These are phyloP conservation scores for Callopanchax toddi DNA, from an alignment of 2,113 vertebrate genomes.

Conservation along the genomic window DNA sequence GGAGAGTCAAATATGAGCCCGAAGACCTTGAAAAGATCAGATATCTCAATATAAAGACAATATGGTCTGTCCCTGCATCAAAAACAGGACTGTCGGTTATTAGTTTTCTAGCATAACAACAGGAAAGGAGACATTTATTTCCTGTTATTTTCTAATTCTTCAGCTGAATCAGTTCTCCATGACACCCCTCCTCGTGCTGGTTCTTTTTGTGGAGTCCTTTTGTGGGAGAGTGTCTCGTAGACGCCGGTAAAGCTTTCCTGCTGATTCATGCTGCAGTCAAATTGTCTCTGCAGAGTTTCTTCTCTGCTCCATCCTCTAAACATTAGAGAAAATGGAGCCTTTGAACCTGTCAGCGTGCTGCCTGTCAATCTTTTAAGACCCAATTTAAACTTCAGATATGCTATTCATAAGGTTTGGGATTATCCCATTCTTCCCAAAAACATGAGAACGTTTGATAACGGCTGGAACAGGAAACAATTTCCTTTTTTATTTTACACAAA, in stretches of 20 bases:
- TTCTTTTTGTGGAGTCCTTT: constrained; percentile 35
- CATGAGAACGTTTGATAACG: not conserved
- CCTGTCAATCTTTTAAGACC: constrained; percentile 28
- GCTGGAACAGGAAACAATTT: not conserved
- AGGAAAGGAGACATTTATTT: no score
- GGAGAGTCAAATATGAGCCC: no score
- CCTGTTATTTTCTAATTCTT: no score
- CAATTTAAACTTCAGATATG: constrained; percentile 44
- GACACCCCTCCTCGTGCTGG: not conserved
- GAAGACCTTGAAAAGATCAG: no score
- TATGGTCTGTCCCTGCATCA: no score
- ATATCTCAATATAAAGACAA: no score
- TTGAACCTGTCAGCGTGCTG: constrained; percentile 48
- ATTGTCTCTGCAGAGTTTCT: constrained; percentile 47
- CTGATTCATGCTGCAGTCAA: constrained; percentile 71
- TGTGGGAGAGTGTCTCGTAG: constrained; percentile 23
- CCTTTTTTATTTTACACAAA: not conserved
- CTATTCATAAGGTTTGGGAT: constrained; percentile 33
- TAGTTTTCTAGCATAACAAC: no score
- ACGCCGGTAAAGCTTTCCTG: constrained; percentile 48
- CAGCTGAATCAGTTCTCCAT: no score
- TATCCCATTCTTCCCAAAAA: constrained; percentile 12
- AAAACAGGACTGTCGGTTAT: no score
- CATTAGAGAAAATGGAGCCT: constrained; percentile 51
- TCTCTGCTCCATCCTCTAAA: constrained; percentile 49